These are phyloP conservation scores for Girardinichthys multiradiatus DNA, from an alignment of 2,113 vertebrate species.

Conservation along the genomic window DNA sequence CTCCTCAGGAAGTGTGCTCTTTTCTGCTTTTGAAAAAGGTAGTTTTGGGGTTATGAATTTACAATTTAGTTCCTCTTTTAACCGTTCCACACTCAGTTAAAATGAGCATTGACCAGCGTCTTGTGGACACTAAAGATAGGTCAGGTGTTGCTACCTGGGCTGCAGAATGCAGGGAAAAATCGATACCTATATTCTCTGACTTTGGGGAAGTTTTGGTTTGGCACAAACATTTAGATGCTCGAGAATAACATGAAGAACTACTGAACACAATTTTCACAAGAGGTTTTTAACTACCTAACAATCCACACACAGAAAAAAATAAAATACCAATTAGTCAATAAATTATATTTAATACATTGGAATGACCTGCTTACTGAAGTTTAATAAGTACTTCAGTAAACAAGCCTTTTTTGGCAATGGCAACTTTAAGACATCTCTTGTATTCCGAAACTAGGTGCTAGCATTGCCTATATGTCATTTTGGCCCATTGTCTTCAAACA, in stretches of 20 bases:
- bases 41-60: conserved; percentile 68
- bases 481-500: neutral
- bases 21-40: conserved; percentile 40
- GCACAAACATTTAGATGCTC: conserved; percentile 16
- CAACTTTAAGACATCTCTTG: neutral
- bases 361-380: too few species aligned
- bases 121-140: conserved; percentile 55
- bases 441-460: neutral
- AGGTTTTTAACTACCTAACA: too few species aligned
- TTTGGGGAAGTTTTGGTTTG: conserved; percentile 6
- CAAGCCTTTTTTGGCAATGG: neutral
- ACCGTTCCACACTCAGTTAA: conserved; percentile 54
- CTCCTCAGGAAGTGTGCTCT: conserved; percentile 47
- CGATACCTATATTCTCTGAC: conserved; percentile 14
- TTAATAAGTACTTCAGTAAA: too few species aligned
- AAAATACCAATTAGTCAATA: too few species aligned
- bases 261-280: too few species aligned
- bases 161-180: conserved; percentile 46
- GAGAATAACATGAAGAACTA: conserved; percentile 20
- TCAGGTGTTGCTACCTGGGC: conserved; percentile 51
- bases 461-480: neutral
- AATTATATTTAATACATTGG: too few species aligned
- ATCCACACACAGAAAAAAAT: too few species aligned
- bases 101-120: conserved; percentile 71
- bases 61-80: conserved; percentile 70